Percentiles rank a stretch among this genome's conserved stretches.
These are phyloP conservation scores for Papilio gigon DNA, from an alignment of 2,888 invertebrate genomes.

Conservation along the genomic window DNA sequence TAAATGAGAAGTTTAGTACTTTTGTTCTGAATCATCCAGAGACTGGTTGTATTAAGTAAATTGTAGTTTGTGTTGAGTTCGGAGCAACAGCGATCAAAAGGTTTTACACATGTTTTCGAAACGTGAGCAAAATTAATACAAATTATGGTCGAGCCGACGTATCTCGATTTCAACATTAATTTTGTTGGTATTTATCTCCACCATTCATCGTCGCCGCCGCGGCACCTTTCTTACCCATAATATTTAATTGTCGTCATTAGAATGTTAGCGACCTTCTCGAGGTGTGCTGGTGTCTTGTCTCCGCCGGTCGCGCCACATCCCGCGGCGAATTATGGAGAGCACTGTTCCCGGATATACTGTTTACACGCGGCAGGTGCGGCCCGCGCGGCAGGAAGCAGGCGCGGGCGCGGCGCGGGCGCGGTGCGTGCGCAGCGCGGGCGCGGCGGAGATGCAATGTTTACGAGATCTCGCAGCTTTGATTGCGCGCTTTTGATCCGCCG, in stretches of 20 bases:
- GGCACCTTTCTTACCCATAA: background rate
- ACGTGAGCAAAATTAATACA: background rate
- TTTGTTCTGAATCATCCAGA: too few species aligned
- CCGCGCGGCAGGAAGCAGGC: constrained; percentile 61
- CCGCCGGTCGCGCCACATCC: background rate
- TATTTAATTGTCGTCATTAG: background rate
- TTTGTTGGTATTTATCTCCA: background rate
- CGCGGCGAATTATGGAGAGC: constrained; percentile 32
- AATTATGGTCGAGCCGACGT: background rate
- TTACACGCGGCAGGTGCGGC: constrained; percentile 62
- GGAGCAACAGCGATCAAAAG: background rate
- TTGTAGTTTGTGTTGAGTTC: background rate
- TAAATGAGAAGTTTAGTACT: too few species aligned
- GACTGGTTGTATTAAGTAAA: too few species aligned
- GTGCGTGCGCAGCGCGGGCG: constrained; percentile 32
- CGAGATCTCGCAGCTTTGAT: constrained; percentile 50
- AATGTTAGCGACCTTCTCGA: background rate
- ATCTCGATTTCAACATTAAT: background rate
- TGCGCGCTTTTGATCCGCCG: constrained; percentile 53
- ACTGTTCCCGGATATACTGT: constrained; percentile 55
- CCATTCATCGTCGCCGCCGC: background rate
- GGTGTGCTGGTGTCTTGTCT: background rate
- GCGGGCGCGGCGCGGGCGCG: constrained; percentile 28
- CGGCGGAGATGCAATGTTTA: constrained; percentile 49
- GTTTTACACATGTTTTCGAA: background rate